These are phyloP conservation scores for Dendrophyllia cribrosa DNA, from an alignment of 64 coral and sea anemone species.

Conservation along the genomic window DNA sequence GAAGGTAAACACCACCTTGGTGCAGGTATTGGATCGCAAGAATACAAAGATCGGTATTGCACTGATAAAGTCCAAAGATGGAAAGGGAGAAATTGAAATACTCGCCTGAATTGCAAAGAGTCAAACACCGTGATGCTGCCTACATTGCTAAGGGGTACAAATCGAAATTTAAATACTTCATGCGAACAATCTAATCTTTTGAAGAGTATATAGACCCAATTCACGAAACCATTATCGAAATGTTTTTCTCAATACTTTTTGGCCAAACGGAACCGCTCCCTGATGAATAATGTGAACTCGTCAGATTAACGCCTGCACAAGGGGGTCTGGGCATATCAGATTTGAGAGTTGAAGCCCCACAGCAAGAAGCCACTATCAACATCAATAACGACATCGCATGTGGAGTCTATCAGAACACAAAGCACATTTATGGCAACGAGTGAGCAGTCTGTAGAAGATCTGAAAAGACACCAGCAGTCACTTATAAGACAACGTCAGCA, in stretches of 20 bases:
- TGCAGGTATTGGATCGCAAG: too few species aligned
- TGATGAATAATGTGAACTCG: constrained; percentile 27
- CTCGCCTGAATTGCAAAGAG: neutral
- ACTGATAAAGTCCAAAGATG: too few species aligned
- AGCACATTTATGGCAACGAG: neutral
- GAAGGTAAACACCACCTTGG: too few species aligned
- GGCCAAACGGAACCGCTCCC: constrained; percentile 27
- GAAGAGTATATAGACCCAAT: constrained; percentile 50
- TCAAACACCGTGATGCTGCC: constrained; percentile 40
- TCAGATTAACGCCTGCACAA: constrained; percentile 11
- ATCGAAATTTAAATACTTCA: constrained; percentile 38
- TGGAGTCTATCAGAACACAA: constrained; percentile 41
- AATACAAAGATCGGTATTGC: too few species aligned
- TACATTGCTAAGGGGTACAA: constrained; percentile 42
- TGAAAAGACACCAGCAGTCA: neutral
- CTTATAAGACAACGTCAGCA: neutral
- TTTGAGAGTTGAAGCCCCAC: constrained; percentile 9
- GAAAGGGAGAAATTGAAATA: neutral
- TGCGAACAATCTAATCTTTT: constrained; percentile 54
- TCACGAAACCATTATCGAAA: constrained; percentile 11
- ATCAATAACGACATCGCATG: constrained; percentile 16
- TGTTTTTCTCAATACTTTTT: constrained; percentile 38
- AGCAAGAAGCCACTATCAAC: constrained; percentile 8
- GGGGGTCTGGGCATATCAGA: constrained; percentile 17
- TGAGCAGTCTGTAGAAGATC: too few species aligned